Base-by-base conservation (phyloP, 1,140 invertebrate species). In the Pachyrhynchus sulphureomaculatus region DNA sequence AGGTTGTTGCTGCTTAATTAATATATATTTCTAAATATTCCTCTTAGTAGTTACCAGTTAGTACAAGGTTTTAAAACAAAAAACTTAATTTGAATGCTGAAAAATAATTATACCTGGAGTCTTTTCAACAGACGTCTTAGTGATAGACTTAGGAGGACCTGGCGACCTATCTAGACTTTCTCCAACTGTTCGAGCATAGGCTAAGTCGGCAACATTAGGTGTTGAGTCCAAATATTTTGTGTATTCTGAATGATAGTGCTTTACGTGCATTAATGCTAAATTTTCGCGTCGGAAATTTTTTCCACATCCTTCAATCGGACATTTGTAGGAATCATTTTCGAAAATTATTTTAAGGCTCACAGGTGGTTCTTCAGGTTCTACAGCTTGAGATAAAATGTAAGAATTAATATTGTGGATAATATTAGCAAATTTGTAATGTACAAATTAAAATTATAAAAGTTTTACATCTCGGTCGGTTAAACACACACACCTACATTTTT, bases 281-380 rank as follows among this genome's bases (percentile, higher is more conserved):
- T 90, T 92, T 69, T 95, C 91, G 72, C 94, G 95, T 15, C 94
- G 81, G 74, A 95, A 96, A 60, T 87, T 89, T 77, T 96, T 96
- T 10, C 82, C 84, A 72, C 93, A 96, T 4, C 85, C 87, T 52
- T 89, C 85, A 51, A 90, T 88, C 0, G 89, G 89, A 76, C 93
- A 97, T 20, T 87, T 84, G 37, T 88, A 86, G 8, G 85, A 78
- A 67, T 86, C 87, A 32, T 90, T 84, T 45, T 88, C 65, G 23
- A 72, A 57, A 12, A 67, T 61, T 12, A 73, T 72, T 58, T 72
- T 75, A 10, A 73, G 62, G 48, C 29, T 53, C 32, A 48, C 62
- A 21, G 39, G n/a, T 6, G 61, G 51, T 24, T 58, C 33, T 48
- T 49, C 51, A 47, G 51, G 5, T 55, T 36, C 32, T 29, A 10